Percentiles rank a stretch among this genome's conserved stretches.
Evolutionary conservation across 2,888 invertebrate genomes (phyloP).

Genomic region (Callinectes sapidus): DNA sequence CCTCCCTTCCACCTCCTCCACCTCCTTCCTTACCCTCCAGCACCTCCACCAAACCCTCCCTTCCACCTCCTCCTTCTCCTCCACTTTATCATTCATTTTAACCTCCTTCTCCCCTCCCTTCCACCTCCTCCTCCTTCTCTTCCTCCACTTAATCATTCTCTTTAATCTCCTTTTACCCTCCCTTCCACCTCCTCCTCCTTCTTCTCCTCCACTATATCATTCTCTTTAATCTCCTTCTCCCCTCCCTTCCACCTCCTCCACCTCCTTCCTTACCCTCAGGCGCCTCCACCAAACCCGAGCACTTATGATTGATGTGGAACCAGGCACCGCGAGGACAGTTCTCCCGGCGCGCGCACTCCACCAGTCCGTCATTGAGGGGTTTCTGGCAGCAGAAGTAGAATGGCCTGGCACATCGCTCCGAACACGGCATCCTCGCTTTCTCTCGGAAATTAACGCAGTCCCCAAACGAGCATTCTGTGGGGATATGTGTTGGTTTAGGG

Average conservation of each 20-base stretch:
- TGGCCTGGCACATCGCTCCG: slow-evolving; percentile 57
- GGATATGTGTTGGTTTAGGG: not conserved
- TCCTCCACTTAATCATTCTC: not conserved
- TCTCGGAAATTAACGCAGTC: slow-evolving; percentile 60
- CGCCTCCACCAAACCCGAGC: slow-evolving; percentile 55
- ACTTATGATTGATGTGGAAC: slow-evolving; percentile 62
- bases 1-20: not conserved
- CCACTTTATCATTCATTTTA: too few relatives aligned
- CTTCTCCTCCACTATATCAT: not conserved
- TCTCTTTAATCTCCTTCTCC: not conserved
- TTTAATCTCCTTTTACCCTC: not conserved
- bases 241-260: not conserved
- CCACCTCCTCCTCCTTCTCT: not conserved
- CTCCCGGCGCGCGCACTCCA: slow-evolving; percentile 58
- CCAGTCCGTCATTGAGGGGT: slow-evolving; percentile 54
- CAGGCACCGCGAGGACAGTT: slow-evolving; percentile 58
- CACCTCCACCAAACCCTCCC: not conserved
- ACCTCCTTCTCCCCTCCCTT: too few relatives aligned
- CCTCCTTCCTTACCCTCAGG: slow-evolving; percentile 50
- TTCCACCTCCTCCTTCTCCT: too few relatives aligned
- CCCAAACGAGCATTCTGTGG: slow-evolving; percentile 58
- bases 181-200: not conserved
- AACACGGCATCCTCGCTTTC: slow-evolving; percentile 45
- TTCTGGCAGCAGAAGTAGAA: slow-evolving; percentile 59
- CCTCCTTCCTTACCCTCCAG: too few relatives aligned